Evolutionary conservation across 2,113 vertebrate genomes (phyloP), one percentile per base, ranked within the genome.

Genomic region (Onychorhynchus coronatus): DNA sequence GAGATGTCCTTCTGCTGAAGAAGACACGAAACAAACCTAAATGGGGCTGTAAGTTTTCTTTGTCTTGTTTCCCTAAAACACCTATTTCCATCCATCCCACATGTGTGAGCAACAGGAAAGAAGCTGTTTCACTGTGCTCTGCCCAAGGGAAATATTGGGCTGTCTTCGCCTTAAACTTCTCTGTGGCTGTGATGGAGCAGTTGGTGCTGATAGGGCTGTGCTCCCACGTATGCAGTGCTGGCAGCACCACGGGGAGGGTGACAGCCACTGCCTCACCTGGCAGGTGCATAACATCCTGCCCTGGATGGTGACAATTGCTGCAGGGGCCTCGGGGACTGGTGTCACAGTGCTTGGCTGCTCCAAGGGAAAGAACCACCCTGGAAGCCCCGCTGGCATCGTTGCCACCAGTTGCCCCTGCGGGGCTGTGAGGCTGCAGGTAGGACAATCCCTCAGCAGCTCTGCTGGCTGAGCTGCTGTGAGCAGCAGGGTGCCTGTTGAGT

Each of bases 391-490:
- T 14, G 66, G 30, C 61, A 67, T 1, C 42, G 3, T 0, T 28
- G 39, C 20, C 61, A 20, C 18, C 1, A 4, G 44, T 20, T 44
- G 71, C 50, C 23, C 70, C 55, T 4, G 5, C 5, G 0, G 25
- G 33, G 37, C 70, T 81, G 58, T 0, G 5, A 7, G 78, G 41
- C 62, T 18, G 3, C 15, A 2, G 31, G 15, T 4, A 3, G 21
- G 59, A 24, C 0, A 7, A 14, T 63, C n/a, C 27, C 61, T 47
- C 39, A 1, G 47, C 5, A 10, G 24, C 16, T 31, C 8, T 62
- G 7, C 2, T 1, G 5, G 52, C 41, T 3, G 9, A 73, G 46
- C 19, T 6, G 6, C 11, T 0, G 1, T 1, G 1, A 65, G 52
- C 53, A 44, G 31, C 1, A 2, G 35, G 31, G 28, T 24, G 72